Evolutionary conservation across 2,797 vertebrate species (phyloP), one percentile per base, ranked within the genome.

Genomic region (Orientallactaga sibirica): DNA sequence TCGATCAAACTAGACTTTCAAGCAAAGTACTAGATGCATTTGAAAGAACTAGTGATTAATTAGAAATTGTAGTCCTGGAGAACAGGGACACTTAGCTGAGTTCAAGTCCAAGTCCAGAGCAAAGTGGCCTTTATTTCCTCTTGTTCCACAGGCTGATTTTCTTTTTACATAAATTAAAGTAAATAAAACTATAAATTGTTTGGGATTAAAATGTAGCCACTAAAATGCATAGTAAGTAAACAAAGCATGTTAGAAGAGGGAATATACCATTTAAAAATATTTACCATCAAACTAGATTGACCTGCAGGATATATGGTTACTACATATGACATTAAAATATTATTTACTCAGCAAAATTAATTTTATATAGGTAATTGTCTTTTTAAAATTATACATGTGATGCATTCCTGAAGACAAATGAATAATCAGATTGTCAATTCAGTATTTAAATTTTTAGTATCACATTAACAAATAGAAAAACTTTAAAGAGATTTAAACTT

Each of bases 31-130:
- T 10, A 61, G 61, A 22, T 67, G 86, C 88, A 41, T 75, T 64
- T 79, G 43, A 67, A 71, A 86, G 55, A 77, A 10, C 78, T 62
- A 86, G 41, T 24, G 27, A 81, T 94, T 96, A 96, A 93, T 86
- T 93, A 94, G 88, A 89, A 96, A 96, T 88, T 87, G 86, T 88
- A 95, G 87, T 88, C 90, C 93, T 92, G 95, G 85, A 76, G 91
- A 64, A 84, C 94, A 96, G 96, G 92, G 93, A 91, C 77, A 92
- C 83, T 78, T 79, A 52, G 94, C 92, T 92, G 89, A 87, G 66
- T 94, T 73, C 43, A 52, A 15, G 20, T 66, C 7, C 68, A 70
- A 33, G 22, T 67, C 33, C 52, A 78, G 48, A 4, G 33, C 41
- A 66, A 37, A 43, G 58, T 18, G 9, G 16, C 37, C 27, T 29